Percentiles rank a stretch among this genome's conserved stretches.
These are phyloP conservation scores for Promerops cafer DNA, from an alignment of 2,113 vertebrate species.

Conservation along the genomic window DNA sequence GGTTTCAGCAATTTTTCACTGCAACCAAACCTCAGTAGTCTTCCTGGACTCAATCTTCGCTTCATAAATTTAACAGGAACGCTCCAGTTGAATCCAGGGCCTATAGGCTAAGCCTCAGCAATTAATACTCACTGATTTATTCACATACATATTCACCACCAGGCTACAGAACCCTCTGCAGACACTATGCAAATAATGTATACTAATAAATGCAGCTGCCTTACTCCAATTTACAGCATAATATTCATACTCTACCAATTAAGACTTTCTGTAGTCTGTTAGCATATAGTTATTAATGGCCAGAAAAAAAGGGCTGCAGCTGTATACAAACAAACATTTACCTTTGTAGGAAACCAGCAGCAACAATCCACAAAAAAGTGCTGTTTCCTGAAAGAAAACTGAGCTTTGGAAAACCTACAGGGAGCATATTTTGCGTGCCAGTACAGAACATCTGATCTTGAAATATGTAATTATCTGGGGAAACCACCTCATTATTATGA, in stretches of 20 bases:
- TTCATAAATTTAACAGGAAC: not conserved
- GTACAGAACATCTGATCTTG: not conserved
- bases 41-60: not conserved
- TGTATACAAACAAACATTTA: not conserved
- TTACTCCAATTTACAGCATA: not conserved
- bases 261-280: not conserved
- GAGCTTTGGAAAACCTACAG: not conserved
- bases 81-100: not conserved
- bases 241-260: not conserved
- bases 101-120: not conserved
- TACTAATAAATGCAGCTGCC: not conserved
- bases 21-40: not conserved
- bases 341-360: not conserved
- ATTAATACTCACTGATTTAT: not conserved
- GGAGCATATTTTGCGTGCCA: not conserved
- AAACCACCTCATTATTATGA: not conserved
- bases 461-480: not conserved
- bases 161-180: not conserved
- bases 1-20: not conserved
- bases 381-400: not conserved
- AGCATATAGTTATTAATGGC: not conserved
- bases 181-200: constrained; percentile 11
- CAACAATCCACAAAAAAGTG: not conserved
- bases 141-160: not conserved
- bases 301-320: not conserved